Evolutionary conservation across 23 tunicate species (phyloP), one percentile per base, ranked within the genome.

Genomic region (Corella eumyota): DNA sequence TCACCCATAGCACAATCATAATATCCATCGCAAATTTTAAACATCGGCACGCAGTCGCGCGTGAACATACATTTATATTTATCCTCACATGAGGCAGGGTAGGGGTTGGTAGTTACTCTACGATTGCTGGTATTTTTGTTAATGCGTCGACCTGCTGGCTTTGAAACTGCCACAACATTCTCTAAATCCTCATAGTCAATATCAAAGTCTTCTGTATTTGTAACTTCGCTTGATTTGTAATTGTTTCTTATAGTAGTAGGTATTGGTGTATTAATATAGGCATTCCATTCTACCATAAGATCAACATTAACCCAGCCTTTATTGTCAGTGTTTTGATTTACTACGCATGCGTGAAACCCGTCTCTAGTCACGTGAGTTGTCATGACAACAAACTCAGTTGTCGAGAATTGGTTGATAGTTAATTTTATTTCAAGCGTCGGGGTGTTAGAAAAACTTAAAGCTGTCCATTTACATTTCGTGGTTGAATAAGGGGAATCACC

Each of bases 301-400:
- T 49, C 71, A 2, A 26, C 2, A 21, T 49, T 28, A 17, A 25
- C 15, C 71, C 71, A 66, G 25, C 71, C 71, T 15, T n/a, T n/a
- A 1, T 30, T 45, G 24, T 21, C 34, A 6, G 30, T 27, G 15
- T 25, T 2, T 2, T 28, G 30, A 30, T 66, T 66, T 26, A 26
- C 1, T 22, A 66, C 71, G 40, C 71, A 66, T 21, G 50, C 23
- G 24, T 66, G 30, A 25, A 49, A 48, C 3, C 71, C 71, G 38
- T 25, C 35, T 20, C 30, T 49, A 28, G 71, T 37, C 19, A 66
- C 58, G 58, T 37, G 22, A 15, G 71, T 49, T 1, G 57, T 32
- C 27, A 9, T n/a, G 22, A 30, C 71, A 22, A 27, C 24, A 27
- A 38, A 63, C 40, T 45, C 15, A 4, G 30, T 21, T 6, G 38